Evolutionary conservation across 2,113 vertebrate species (phyloP), one percentile per base, ranked within the genome.

Genomic region (Cyprinodon brontotheroides): DNA sequence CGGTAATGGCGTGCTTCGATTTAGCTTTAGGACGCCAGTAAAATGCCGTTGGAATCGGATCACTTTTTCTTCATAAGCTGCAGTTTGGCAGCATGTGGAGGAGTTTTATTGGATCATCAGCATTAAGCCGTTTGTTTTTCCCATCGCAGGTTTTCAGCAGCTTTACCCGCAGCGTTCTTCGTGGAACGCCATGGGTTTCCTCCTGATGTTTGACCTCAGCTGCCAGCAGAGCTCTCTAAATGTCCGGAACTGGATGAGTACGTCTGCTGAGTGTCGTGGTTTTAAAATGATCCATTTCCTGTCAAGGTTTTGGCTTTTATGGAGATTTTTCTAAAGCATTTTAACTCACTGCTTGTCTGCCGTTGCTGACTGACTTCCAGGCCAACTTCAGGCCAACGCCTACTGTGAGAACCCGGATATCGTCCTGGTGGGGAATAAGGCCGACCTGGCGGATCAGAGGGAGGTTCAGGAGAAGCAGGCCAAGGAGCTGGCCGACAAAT

Each of bases 191-290:
- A 98, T 98, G 97, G 97, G 97, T 10, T 99, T 99, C 90, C 88
- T 98, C 70, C 91, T 99, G 48, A 97, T 98, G 97, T 99, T 99
- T 66, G 97, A 98, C 77, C 96, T 99, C 86, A 98, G 96, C 84
- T 98, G 95, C 90, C 97, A 98, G 75, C 96, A 98, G 94, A 99
- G 97, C 87, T 99, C 98, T 91, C 93, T 99, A 74, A 99, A 98
- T 69, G 96, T 99, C 93, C 94, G 97, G 48, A 98, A 96, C 89
- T 99, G 97, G 97, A 99, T 99, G 97, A 98, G 97, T 99, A 94
- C 89, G 97, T 89, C 8, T 50, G 11, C 40, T 77, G 41, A 4
- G 41, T 41, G 41, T 41, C 41, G 41, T 41, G 9, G 41, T 41
- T 41, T 41, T 41, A 6, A 6, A 41, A 41, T 0, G 5, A 50